Percentiles rank a stretch among this genome's conserved stretches.
Evolutionary conservation across 2,888 invertebrate species (phyloP).

Genomic region (Achlya flavicornis): DNA sequence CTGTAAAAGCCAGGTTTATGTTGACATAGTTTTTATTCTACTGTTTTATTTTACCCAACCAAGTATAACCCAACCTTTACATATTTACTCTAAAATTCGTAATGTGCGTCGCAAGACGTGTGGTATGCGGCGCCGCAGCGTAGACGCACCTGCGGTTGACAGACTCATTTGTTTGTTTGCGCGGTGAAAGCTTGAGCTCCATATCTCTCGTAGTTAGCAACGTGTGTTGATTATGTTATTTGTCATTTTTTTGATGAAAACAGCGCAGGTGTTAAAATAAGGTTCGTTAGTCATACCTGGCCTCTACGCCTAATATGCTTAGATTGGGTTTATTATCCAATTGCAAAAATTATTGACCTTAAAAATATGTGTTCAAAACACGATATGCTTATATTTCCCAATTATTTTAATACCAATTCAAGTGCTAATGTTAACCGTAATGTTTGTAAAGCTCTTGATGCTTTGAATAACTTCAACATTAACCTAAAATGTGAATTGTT

Average conservation of each 20-base stretch:
- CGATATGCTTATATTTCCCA: too few species aligned
- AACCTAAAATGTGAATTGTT: too few species aligned
- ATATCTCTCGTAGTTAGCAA: conserved; percentile 8
- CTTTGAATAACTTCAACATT: too few species aligned
- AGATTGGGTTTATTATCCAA: too few species aligned
- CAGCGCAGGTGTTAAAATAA: background rate
- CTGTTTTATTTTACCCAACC: conserved; percentile 12
- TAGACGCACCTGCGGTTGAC: conserved; percentile 75
- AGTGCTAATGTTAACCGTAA: too few species aligned
- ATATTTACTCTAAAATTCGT: conserved; percentile 60
- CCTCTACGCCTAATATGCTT: too few species aligned
- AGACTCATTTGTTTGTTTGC: conserved; percentile 68
- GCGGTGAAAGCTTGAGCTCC: conserved; percentile 41
- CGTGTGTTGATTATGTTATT: background rate
- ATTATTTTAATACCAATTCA: too few species aligned
- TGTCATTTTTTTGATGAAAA: background rate
- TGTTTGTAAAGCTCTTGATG: too few species aligned
- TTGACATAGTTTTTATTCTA: background rate
- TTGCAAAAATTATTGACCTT: too few species aligned
- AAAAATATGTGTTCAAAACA: too few species aligned
- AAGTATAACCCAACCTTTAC: conserved; percentile 29
- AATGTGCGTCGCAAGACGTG: conserved; percentile 29
- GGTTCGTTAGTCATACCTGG: background rate
- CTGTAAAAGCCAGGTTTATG: too few species aligned
- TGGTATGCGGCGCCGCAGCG: conserved; percentile 39